Base-by-base conservation (phyloP, 2,888 invertebrate species). In the Baronia brevicornis region DNA sequence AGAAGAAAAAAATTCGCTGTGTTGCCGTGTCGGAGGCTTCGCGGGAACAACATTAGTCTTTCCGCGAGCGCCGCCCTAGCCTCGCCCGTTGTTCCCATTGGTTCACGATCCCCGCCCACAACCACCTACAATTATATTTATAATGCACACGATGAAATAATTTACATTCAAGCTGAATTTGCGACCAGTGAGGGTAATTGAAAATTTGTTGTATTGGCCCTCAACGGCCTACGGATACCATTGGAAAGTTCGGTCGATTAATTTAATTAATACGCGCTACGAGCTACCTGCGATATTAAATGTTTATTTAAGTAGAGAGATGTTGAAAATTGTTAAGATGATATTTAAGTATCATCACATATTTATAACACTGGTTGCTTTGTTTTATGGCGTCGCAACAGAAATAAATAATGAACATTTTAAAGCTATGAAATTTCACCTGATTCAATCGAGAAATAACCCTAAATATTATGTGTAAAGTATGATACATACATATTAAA, bases 91-190 rank as follows among this genome's bases (percentile, higher is more conserved):
- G 41, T 65, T 58, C 57, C 69, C 44, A 82, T 82, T 82, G 82
- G 82, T 57, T 55, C 37, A 33, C 45, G 39, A 43, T 51, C 50
- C 48, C 75, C 79, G 78, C 82, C 82, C 73, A 66, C 60, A 45
- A 61, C 71, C 70, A 74, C 77, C 79, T 80, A 77, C 79, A 80
- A 75, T 77, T 75, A 80, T 82, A 80, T 82, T 84, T 82, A 84
- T 82, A 80, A 80, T 80, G 78, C 75, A 74, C 71, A 71, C 69
- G 70, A 62, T 72, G 68, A 80, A 79, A 82, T 82, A 82, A 82
- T 82, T 84, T 82, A 82, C 80, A 80, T 82, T 80, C 75, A 63
- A 78, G 78, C 78, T 75, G 79, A 84, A 84, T 82, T 82, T 82
- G 84, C 79, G 75, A 75, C 69, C 71, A 65, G 72, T 65, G 64